phyloP scores from a whole-genome alignment of 2,888 invertebrate species.

The Gymnosoma rotundatum region DNA sequence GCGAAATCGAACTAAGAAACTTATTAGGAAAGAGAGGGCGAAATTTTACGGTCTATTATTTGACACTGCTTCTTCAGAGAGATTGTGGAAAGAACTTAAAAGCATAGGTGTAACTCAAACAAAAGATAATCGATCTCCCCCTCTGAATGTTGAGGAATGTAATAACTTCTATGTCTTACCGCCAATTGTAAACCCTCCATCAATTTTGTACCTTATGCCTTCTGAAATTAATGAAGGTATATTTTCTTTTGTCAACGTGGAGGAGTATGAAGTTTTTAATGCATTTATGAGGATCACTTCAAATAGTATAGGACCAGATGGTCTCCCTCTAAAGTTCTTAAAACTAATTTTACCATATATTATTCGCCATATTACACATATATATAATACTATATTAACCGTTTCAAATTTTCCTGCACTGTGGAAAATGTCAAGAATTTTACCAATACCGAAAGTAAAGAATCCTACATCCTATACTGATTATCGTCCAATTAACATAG shows the following conservation, averaged over 20 bases:
- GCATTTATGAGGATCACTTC: not conserved
- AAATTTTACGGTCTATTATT: not conserved
- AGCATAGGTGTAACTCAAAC: not conserved
- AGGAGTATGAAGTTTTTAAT: not conserved
- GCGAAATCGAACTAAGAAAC: slow-evolving; percentile 14
- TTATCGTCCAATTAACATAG: slow-evolving; percentile 3
- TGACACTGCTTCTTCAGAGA: not conserved
- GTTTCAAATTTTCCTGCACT: not conserved
- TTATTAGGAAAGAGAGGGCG: slow-evolving; percentile 26
- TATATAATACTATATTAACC: not conserved
- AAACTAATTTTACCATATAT: slow-evolving; percentile 13
- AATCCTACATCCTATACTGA: not conserved
- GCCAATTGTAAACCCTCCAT: not conserved
- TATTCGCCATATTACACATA: not conserved
- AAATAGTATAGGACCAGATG: slow-evolving; percentile 7
- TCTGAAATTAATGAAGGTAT: too few species aligned
- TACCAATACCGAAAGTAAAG: not conserved
- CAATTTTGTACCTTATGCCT: too few species aligned
- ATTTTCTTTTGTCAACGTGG: not conserved
- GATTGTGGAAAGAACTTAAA: slow-evolving; percentile 1
- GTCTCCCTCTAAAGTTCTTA: not conserved
- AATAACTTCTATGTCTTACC: slow-evolving; percentile 9
- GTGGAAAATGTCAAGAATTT: not conserved
- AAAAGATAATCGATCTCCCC: not conserved
- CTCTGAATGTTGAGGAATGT: slow-evolving; percentile 4